Evolutionary conservation across 2,797 vertebrate genomes (phyloP), one percentile per base, ranked within the genome.

Genomic region (Schizopygopsis pylzovi): DNA sequence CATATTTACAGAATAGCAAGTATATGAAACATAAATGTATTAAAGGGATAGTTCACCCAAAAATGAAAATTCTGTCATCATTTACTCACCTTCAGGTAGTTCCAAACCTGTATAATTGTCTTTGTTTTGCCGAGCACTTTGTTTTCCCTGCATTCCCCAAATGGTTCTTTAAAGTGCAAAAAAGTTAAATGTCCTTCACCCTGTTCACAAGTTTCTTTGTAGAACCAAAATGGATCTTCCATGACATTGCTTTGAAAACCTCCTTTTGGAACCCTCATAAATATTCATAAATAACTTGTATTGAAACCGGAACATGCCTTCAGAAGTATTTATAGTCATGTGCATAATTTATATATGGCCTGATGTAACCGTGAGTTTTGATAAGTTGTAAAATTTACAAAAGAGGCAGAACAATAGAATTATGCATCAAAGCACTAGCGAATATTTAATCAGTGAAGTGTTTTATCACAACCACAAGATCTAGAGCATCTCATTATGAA

Each of bases 391-490:
- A 59, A 41, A 56, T 71, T 18, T n/a, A 81, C 45, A 28, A 33
- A 41, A 82, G 22, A 25, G 59, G 33, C 59, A 25, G 45, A 77
- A 84, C 22, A 78, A 52, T 65, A 67, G 59, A 76, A 65, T 77
- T 67, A 75, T 68, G 59, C 45, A 79, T 85, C 83, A 78, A 47
- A 78, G 73, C 63, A 2, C 75, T 84, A 18, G 52, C 22, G 4
- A 56, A 59, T 84, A 71, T 79, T 85, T 71, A 1, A 70, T 22
- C 63, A 71, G 65, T 85, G 18, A 78, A 43, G 65, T 56, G 52
- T 83, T 83, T 81, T 39, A 73, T 71, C 65, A 70, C 65, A 70
- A 72, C 12, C 68, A 54, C 65, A 70, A 63, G 18, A 83, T 67
- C n/a, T 45, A 84, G 20, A 68, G 73, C 47, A 33, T 76, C 22